Percentiles rank a stretch among this genome's conserved stretches.
phyloP scores from a whole-genome alignment of 1,140 invertebrate genomes.

The silkworm (Bombyx mori) region DNA sequence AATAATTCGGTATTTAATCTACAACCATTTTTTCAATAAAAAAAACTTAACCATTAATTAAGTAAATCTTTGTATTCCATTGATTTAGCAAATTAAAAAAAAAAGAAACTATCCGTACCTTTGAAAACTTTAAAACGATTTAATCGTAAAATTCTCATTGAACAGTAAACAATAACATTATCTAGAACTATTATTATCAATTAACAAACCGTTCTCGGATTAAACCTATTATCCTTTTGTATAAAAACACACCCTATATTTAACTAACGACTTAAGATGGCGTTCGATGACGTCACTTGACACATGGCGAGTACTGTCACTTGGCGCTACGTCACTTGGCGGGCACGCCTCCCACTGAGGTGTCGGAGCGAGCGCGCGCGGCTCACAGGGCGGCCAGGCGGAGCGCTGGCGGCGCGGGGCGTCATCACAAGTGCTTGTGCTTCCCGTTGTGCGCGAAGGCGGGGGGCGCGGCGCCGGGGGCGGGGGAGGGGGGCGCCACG shows the following conservation, averaged over 20 bases:
- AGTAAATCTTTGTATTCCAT: too few species aligned
- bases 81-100: too few species aligned
- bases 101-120: too few species aligned
- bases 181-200: too few species aligned
- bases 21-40: too few species aligned
- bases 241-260: background rate
- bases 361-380: background rate
- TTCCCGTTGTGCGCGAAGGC: slow-evolving; percentile 70
- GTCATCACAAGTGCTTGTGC: slow-evolving; percentile 73
- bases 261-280: background rate
- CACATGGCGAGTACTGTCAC: background rate
- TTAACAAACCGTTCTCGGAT: too few species aligned
- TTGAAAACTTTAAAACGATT: too few species aligned
- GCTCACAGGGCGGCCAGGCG: background rate
- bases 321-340: background rate
- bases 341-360: background rate
- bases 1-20: too few species aligned
- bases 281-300: background rate
- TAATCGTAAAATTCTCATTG: too few species aligned
- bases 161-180: too few species aligned
- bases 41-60: too few species aligned
- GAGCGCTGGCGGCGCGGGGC: slow-evolving; percentile 4
- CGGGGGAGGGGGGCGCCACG: slow-evolving; percentile 65
- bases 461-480: slow-evolving; percentile 12
- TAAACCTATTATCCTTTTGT: background rate